These are phyloP conservation scores for Porites divaricata DNA, from an alignment of 92 coral and sea anemone species.

Conservation along the genomic window DNA sequence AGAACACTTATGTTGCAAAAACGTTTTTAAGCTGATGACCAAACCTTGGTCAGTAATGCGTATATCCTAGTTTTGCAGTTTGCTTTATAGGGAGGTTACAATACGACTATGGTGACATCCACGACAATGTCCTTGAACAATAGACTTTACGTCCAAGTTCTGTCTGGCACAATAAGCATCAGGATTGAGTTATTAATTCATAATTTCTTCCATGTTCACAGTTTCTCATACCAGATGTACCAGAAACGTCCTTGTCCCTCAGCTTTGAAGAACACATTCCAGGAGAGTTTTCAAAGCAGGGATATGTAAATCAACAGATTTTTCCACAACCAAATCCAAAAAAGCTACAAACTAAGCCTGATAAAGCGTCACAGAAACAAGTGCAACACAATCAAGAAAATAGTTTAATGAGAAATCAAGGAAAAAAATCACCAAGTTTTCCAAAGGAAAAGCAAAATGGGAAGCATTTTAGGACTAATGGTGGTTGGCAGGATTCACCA, in stretches of 20 bases:
- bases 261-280: constrained; percentile 75
- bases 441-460: neutral
- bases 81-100: too few species aligned
- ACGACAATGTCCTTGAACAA: too few species aligned
- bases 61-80: too few species aligned
- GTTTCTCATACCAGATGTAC: constrained; percentile 67
- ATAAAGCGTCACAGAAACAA: neutral
- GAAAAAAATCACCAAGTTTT: neutral
- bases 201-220: constrained; percentile 28
- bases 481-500: constrained; percentile 32
- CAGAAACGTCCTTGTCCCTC: constrained; percentile 84
- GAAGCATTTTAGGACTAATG: constrained; percentile 36
- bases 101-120: too few species aligned
- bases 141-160: too few species aligned
- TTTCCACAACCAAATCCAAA: constrained; percentile 13
- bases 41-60: too few species aligned
- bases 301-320: constrained; percentile 19
- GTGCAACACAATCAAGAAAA: constrained; percentile 25
- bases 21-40: too few species aligned
- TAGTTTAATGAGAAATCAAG: neutral
- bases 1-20: too few species aligned
- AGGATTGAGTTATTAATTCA: too few species aligned
- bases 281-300: constrained; percentile 24
- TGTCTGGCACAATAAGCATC: too few species aligned
- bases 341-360: constrained; percentile 14